Base-by-base conservation (phyloP, 2,888 invertebrate species). In the Mongoloraphidia duomilia region DNA sequence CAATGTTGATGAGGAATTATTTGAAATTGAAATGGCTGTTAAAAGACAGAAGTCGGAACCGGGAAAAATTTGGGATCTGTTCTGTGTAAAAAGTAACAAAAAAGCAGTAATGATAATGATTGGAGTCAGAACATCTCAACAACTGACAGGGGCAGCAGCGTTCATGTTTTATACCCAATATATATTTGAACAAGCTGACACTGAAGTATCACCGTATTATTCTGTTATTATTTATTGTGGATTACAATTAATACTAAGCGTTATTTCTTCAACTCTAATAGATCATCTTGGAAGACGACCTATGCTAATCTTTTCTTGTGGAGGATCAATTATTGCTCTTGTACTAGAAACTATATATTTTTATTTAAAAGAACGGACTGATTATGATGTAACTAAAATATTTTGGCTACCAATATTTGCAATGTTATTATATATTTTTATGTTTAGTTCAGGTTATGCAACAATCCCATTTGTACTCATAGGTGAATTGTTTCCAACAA, bases 161-260 rank as follows among this genome's bases (percentile, higher is more conserved):
- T 34, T 53, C 4, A 8, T 34, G 11, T 13, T 40, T 14, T 51
- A 51, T 38, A 14, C 49, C 11, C 48, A 36, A n/a, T 49, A 47
- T 6, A 60, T 61, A 37, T 52, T 61, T 34, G 35, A 56, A 13
- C 53, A 57, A 8, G 55, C 60, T 12, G 58, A 54, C 4, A 52
- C 47, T 11, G 38, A 40, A n/a, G 40, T 55, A 0, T 45, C 51
- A 12, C 55, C 59, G 9, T 54, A 58, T 34, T 33, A 47, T 4
- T 61, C 63, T 10, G 61, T 67, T 3, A 64, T 69, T 9, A 53
- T 65, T 9, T 59, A 70, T 12, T 68, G 65, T 1, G 53, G 57
- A 2, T 64, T 68, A 1, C 69, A 69, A 52, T 56, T 61, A 1
- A 37, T 53, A 1, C 52, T 54, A 1, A 55, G 61, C 34, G 50